Evolutionary conservation across 2,113 vertebrate genomes (phyloP), one percentile per base, ranked within the genome.

Genomic region (Ranitomeya variabilis): DNA sequence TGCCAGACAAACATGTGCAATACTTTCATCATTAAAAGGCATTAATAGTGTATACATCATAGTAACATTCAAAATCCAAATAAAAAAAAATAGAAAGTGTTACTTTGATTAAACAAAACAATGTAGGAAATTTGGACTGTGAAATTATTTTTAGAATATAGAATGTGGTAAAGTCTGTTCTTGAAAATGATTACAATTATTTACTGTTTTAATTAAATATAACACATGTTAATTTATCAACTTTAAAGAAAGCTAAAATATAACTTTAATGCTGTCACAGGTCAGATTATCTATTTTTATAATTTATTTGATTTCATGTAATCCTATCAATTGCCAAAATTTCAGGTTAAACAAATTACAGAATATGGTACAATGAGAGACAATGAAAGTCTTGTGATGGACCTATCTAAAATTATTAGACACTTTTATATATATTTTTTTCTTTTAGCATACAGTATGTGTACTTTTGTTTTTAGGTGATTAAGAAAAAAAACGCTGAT

Each of bases 121-220:
- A 93, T 94, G 62, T 89, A 92, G 92, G 91, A 64, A 0, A 91
- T 91, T 89, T 93, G 92, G 95, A 96, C 95, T 96, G 95, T 96
- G 95, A 96, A 90, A 95, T 95, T 95, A 96, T 95, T 94, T 95
- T 94, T 52, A 18, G 51, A 69, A 84, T 66, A 66, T 45, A 45
- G 37, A 45, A 45, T n/a, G 64, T 45, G 31, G 8, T 18, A 18
- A 74, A 74, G 2, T 74, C 1, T 37, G 15, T 37, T 26, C 26
- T 37, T 73, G 2, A 37, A 37, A 23, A 73, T 16, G 6, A 73
- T 37, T 1, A 16, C 13, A 69, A 69, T 69, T 7, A 31, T n/a
- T 15, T 73, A 37, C 8, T 67, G 21, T 37, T 23, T 67, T 9
- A 67, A 23, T 2, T 37, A 73, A 31, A 73, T 37, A 3, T 6